These are phyloP conservation scores for Gastrophryne carolinensis DNA, from an alignment of 2,797 vertebrate genomes.

Conservation along the genomic window DNA sequence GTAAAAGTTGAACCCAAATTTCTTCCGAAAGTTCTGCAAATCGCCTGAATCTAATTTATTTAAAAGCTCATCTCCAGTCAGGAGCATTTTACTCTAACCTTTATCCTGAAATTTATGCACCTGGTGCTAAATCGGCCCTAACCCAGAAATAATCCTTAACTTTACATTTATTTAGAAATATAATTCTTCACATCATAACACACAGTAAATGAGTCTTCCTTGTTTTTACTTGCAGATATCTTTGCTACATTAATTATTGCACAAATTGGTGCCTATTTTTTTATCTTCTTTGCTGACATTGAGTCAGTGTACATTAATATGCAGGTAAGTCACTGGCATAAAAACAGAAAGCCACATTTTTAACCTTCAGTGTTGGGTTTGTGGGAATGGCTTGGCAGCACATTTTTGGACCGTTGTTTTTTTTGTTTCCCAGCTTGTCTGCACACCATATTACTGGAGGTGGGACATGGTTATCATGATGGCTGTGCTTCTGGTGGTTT, in stretches of 20 bases:
- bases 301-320: slow-evolving; percentile 56
- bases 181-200: neutral
- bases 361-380: too few relatives aligned
- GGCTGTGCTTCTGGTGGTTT: slow-evolving; percentile 58
- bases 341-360: neutral
- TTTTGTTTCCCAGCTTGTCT: slow-evolving; percentile 61
- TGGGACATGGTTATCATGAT: slow-evolving; percentile 59
- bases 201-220: neutral
- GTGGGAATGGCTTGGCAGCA: too few relatives aligned
- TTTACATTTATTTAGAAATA: too few relatives aligned
- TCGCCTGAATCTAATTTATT: too few relatives aligned
- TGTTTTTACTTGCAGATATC: slow-evolving; percentile 53
- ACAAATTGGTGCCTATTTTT: slow-evolving; percentile 61
- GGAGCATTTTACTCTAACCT: too few relatives aligned
- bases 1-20: too few relatives aligned
- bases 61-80: too few relatives aligned
- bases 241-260: slow-evolving; percentile 63
- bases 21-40: too few relatives aligned
- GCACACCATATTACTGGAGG: slow-evolving; percentile 64
- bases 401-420: slow-evolving; percentile 28
- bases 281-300: slow-evolving; percentile 62
- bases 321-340: slow-evolving; percentile 55
- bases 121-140: too few relatives aligned
- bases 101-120: too few relatives aligned
- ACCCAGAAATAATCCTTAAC: too few relatives aligned